Evolutionary conservation across 1,140 invertebrate genomes (phyloP).

Genomic region (Caerostris extrusa): DNA sequence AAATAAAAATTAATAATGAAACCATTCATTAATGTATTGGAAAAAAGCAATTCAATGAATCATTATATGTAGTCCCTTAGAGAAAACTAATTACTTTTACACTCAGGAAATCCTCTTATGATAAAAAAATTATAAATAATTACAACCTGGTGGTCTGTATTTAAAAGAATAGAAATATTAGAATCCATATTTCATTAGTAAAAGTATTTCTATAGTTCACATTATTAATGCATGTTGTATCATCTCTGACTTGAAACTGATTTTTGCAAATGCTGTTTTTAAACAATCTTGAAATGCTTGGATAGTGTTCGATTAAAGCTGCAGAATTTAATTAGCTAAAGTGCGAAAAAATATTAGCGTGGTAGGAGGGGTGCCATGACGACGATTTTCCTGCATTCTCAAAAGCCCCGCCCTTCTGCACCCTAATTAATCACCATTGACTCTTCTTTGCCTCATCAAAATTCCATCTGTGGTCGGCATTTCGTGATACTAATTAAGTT

Average conservation of each 20-base stretch:
- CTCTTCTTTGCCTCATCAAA: slow-evolving; percentile 58
- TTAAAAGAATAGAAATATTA: too few species aligned
- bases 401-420: slow-evolving; percentile 49
- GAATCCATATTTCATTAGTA: too few species aligned
- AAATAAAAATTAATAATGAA: too few species aligned
- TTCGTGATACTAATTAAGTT: slow-evolving; percentile 61
- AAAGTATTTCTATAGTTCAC: too few species aligned
- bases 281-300: background rate
- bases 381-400: slow-evolving; percentile 4
- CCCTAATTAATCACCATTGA: slow-evolving; percentile 61
- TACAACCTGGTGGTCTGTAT: too few species aligned
- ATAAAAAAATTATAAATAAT: too few species aligned
- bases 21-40: too few species aligned
- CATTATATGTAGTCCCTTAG: too few species aligned
- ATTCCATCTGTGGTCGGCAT: slow-evolving; percentile 44
- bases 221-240: background rate
- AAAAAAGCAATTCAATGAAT: too few species aligned
- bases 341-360: slow-evolving; percentile 42
- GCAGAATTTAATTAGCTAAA: slow-evolving; percentile 39
- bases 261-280: background rate
- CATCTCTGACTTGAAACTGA: background rate
- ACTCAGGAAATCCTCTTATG: too few species aligned
- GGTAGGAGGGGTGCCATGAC: slow-evolving; percentile 18
- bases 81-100: too few species aligned
- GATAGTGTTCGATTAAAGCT: background rate